Evolutionary conservation across 2,888 invertebrate genomes (phyloP), one percentile per base, ranked within the genome.

Genomic region (Cyclophora albipunctata): DNA sequence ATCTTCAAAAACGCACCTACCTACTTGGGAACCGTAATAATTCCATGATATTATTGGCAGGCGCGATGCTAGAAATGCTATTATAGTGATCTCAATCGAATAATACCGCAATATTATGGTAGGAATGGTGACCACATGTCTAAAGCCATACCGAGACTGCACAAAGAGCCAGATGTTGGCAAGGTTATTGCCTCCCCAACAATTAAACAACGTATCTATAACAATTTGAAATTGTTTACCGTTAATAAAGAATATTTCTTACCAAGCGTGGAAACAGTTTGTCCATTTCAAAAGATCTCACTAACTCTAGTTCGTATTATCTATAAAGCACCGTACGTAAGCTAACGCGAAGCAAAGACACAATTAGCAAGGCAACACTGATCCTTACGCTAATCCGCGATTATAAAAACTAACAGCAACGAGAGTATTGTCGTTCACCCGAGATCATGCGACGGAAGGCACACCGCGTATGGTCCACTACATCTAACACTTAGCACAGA

Each of bases 331-430:
- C 85, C 84, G 73, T 76, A 80, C 84, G 72, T 76, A 80, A 81
- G 79, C 79, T 78, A 82, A 75, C 78, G 84, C 85, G 81, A 80
- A 86, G 82, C 84, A 84, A 87, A 85, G 87, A 86, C 87, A 88
- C 88, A 77, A 37, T 37, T 81, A 83, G 84, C 87, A 88, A 88
- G 88, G 88, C 88, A 87, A 86, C 86, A 86, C 82, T 75, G 79
- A 84, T 78, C 64, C 67, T 75, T 81, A 84, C 70, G 72, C 71
- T 77, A 76, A 69, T 75, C 68, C 70, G 71, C 76, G 71, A 72
- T 79, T 20, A 78, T 73, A 75, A 80, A 73, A 77, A 73, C 71
- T 64, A 70, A 69, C 71, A 72, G 72, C 73, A 77, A 79, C 76
- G 67, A 50, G 75, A 74, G 66, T 68, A 63, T 72, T 70, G 69